phyloP scores from a whole-genome alignment of 2,797 vertebrate genomes.

The Rhinophrynus dorsalis region DNA sequence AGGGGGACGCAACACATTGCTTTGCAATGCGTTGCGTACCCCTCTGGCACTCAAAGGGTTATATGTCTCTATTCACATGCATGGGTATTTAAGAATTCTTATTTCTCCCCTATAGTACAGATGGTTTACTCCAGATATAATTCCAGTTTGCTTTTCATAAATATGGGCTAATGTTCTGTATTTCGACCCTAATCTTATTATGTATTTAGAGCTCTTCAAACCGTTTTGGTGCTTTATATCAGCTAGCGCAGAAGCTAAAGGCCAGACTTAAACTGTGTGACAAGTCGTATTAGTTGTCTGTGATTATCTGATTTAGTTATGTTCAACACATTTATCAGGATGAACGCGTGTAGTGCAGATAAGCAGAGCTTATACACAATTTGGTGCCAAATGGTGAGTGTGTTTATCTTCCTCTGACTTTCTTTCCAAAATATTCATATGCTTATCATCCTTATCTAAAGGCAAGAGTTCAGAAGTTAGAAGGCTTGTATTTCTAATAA shows the following conservation, averaged over 20 bases:
- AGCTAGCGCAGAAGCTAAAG: background rate
- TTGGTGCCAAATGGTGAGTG: background rate
- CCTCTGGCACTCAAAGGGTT: no score
- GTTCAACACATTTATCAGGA: slow-evolving; percentile 21
- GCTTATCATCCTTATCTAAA: slow-evolving; percentile 8
- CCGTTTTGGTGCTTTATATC: background rate
- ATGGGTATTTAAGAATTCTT: no score
- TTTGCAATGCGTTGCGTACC: no score
- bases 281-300: slow-evolving; percentile 15
- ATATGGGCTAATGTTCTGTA: no score
- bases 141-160: no score
- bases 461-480: background rate
- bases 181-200: background rate
- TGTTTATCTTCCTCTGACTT: slow-evolving; percentile 25
- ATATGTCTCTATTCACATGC: no score
- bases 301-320: slow-evolving; percentile 6
- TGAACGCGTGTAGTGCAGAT: slow-evolving; percentile 23
- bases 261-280: background rate
- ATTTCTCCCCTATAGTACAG: no score
- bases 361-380: slow-evolving; percentile 22
- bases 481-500: slow-evolving; percentile 6
- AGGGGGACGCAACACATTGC: no score
- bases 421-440: background rate
- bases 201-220: background rate
- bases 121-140: no score